Percentiles rank a stretch among this genome's conserved stretches.
These are phyloP conservation scores for Tachypleus tridentatus DNA, from an alignment of 1,140 invertebrate genomes.

Conservation along the genomic window DNA sequence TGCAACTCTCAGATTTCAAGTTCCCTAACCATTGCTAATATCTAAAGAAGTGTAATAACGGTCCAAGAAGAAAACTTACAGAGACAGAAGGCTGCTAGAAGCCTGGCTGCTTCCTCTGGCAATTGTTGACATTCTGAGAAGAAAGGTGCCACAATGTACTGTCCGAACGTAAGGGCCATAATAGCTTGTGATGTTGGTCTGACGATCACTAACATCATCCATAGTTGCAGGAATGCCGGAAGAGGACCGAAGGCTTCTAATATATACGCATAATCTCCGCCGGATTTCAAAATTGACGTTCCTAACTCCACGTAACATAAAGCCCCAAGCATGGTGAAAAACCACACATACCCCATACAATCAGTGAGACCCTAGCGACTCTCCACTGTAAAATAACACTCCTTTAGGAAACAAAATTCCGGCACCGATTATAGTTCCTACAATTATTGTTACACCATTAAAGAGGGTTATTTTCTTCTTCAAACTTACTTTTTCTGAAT, in stretches of 20 bases:
- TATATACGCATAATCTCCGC: slow-evolving; percentile 96
- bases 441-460: slow-evolving; percentile 82
- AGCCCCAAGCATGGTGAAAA: slow-evolving; percentile 79
- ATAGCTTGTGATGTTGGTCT: slow-evolving; percentile 93
- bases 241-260: slow-evolving; percentile 77
- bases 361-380: slow-evolving; percentile 73
- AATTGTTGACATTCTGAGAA: slow-evolving; percentile 45
- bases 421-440: slow-evolving; percentile 83
- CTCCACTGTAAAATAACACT: slow-evolving; percentile 64
- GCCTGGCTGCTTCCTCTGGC: slow-evolving; percentile 25
- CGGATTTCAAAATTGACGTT: slow-evolving; percentile 66
- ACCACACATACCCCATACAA: slow-evolving; percentile 85
- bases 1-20: too few relatives aligned
- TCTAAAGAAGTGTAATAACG: too few relatives aligned
- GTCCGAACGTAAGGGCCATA: slow-evolving; percentile 87
- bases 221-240: slow-evolving; percentile 86
- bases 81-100: slow-evolving; percentile 28
- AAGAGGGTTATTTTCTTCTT: slow-evolving; percentile 75
- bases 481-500: slow-evolving; percentile 32
- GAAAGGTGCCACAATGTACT: slow-evolving; percentile 85
- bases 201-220: slow-evolving; percentile 79
- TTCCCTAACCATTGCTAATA: too few relatives aligned
- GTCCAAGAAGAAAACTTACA: slow-evolving; percentile 19
- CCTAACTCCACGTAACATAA: slow-evolving; percentile 95
- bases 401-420: slow-evolving; percentile 93